Conservation (phyloP, 2,888 invertebrate genomes). For the Tetanocera ferruginea region DNA sequence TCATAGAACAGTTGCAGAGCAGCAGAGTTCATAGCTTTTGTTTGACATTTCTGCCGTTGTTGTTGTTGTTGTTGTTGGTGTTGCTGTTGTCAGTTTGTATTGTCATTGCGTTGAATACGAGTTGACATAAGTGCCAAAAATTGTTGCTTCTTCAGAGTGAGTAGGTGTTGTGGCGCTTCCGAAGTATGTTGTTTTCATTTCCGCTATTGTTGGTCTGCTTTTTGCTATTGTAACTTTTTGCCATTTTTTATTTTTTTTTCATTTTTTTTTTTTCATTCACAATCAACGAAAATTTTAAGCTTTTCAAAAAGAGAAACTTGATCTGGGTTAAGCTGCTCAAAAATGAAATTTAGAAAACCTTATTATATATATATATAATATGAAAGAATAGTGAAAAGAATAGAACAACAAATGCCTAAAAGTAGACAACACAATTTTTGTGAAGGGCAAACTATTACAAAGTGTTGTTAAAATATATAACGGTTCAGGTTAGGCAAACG, state of each 20-base stretch:
- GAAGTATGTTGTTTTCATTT: not conserved
- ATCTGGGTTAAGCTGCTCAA: not conserved
- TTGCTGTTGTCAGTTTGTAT: too few species aligned
- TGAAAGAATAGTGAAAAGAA: too few species aligned
- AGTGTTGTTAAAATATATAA: too few species aligned
- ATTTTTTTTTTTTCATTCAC: not conserved
- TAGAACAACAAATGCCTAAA: too few species aligned
- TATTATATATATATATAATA: too few species aligned
- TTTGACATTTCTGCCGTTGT: not conserved
- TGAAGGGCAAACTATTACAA: too few species aligned
- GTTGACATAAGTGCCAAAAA: too few species aligned
- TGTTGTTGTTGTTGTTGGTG: not conserved
- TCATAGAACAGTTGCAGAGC: not conserved
- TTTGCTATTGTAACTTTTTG: not conserved
- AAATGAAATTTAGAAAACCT: not conserved
- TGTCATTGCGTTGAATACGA: too few species aligned
- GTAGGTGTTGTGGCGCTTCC: not conserved
- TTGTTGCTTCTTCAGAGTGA: not conserved
- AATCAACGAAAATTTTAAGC: constrained; percentile 13
- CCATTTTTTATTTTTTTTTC: not conserved
- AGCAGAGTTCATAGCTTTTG: not conserved
- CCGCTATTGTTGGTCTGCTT: not conserved
- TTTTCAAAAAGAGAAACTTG: constrained; percentile 15
- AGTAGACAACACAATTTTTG: too few species aligned
- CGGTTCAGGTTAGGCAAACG: too few species aligned